These are phyloP conservation scores for Cataglyphis rosenhaueri DNA, from an alignment of 2,888 invertebrate genomes.

Conservation along the genomic window DNA sequence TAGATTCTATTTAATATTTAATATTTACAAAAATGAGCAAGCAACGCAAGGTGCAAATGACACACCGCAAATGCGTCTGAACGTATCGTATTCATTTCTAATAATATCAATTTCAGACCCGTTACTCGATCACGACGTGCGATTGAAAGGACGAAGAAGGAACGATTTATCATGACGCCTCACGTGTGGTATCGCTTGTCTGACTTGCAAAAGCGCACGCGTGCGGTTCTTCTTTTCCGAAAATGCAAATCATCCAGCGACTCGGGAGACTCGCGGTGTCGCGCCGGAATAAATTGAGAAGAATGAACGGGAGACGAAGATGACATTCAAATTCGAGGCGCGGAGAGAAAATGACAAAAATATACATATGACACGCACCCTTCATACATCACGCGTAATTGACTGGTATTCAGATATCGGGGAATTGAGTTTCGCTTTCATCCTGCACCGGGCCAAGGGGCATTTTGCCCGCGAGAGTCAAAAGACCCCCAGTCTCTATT, in stretches of 20 bases:
- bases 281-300: slow-evolving; percentile 81
- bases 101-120: slow-evolving; percentile 63
- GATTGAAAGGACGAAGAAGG: slow-evolving; percentile 53
- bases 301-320: slow-evolving; percentile 76
- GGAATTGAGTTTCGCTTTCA: slow-evolving; percentile 81
- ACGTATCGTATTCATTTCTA: slow-evolving; percentile 24
- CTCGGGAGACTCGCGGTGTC: slow-evolving; percentile 52
- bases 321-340: slow-evolving; percentile 82
- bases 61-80: neutral
- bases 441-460: slow-evolving; percentile 60
- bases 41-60: neutral
- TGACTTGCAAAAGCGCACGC: slow-evolving; percentile 56
- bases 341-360: slow-evolving; percentile 81
- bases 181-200: slow-evolving; percentile 52
- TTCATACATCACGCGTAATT: slow-evolving; percentile 80
- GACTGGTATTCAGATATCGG: slow-evolving; percentile 82
- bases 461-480: slow-evolving; percentile 57
- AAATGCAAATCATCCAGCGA: slow-evolving; percentile 82
- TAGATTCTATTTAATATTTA: neutral
- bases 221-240: slow-evolving; percentile 63
- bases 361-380: slow-evolving; percentile 77
- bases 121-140: slow-evolving; percentile 58
- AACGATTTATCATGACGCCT: slow-evolving; percentile 73
- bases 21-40: neutral
- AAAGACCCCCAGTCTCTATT: slow-evolving; percentile 39